Conservation (phyloP, 2,797 vertebrate species). For the Anas flavirostris region DNA sequence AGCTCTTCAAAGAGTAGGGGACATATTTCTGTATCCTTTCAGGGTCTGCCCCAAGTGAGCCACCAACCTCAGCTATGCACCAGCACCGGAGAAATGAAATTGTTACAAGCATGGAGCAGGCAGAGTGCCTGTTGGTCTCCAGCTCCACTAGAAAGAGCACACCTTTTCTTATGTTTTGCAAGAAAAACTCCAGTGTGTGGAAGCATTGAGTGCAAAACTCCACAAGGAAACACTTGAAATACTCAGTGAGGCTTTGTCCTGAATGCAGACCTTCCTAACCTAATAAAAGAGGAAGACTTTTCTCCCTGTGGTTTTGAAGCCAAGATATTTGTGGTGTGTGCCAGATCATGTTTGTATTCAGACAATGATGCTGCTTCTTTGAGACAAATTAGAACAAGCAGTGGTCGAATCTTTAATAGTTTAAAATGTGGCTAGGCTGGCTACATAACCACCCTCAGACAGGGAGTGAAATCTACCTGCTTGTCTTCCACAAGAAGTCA, state of each 20-base stretch:
- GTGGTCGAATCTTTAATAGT: not conserved
- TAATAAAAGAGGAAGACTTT: not conserved
- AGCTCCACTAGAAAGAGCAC: not conserved
- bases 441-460: not conserved
- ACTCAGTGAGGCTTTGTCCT: not conserved
- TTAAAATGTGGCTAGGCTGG: not conserved
- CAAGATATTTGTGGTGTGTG: not conserved
- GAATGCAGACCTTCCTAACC: not conserved
- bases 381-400: not conserved
- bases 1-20: not conserved
- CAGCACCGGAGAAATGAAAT: not conserved
- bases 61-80: not conserved
- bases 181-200: not conserved
- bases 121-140: not conserved
- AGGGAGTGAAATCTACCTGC: not conserved
- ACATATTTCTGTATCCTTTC: not conserved
- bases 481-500: not conserved
- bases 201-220: not conserved
- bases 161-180: not conserved
- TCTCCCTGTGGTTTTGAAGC: not conserved
- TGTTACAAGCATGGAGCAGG: not conserved
- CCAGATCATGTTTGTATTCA: not conserved
- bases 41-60: not conserved
- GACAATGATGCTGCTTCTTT: not conserved
- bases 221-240: not conserved